Evolutionary conservation across 2,113 vertebrate genomes (phyloP).

Genomic region (Platysteira castanea): DNA sequence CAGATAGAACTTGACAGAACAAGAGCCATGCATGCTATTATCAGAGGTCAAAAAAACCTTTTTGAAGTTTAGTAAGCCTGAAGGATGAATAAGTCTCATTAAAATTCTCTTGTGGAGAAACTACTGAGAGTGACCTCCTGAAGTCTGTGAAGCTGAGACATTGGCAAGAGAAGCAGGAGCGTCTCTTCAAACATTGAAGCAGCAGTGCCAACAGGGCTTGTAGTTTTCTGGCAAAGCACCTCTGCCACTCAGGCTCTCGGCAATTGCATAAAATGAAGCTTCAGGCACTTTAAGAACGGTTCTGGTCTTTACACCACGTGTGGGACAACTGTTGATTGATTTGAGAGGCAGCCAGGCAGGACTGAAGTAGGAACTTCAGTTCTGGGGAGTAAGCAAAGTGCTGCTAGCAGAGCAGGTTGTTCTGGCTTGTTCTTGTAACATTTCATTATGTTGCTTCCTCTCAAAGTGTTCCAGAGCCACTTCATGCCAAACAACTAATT

Average conservation of each 20-base stretch:
- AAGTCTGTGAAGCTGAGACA: not conserved
- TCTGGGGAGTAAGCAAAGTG: not conserved
- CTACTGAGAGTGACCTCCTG: not conserved
- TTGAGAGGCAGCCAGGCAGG: not conserved
- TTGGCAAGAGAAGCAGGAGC: not conserved
- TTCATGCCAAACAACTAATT: conserved; percentile 30
- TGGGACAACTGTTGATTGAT: not conserved
- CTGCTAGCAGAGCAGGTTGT: conserved; percentile 37
- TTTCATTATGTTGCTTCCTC: conserved; percentile 49
- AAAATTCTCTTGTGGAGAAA: not conserved
- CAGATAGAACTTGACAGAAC: not conserved
- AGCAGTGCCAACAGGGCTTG: rapidly evolving
- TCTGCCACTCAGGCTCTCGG: not conserved
- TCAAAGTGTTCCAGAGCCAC: not conserved
- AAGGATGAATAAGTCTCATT: not conserved
- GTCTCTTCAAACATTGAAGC: not conserved
- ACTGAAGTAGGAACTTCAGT: not conserved
- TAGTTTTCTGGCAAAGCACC: not conserved
- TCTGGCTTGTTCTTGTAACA: conserved; percentile 9
- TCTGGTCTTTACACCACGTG: not conserved
- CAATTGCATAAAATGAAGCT: not conserved
- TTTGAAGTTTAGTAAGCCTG: not conserved
- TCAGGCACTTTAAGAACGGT: not conserved
- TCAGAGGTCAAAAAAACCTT: not conserved
- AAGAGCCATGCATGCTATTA: not conserved